These are phyloP conservation scores for Pseudopodoces humilis DNA, from an alignment of 2,113 vertebrate species.

Conservation along the genomic window DNA sequence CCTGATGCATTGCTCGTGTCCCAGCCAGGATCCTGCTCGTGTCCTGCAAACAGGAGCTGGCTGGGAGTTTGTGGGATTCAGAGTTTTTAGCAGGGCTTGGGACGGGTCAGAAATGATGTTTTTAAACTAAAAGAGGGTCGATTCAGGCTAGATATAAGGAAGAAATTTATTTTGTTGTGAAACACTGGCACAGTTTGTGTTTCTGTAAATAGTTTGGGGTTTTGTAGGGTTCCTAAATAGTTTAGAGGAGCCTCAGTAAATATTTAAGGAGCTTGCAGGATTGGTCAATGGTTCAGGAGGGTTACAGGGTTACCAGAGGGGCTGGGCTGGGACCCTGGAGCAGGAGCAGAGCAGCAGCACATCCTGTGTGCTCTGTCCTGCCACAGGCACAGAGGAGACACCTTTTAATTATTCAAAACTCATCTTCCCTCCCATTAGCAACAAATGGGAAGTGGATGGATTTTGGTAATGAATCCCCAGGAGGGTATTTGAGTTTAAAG, in stretches of 20 bases:
- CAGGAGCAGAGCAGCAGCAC: background rate
- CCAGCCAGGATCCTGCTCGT: background rate
- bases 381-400: background rate
- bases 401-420: conserved; percentile 58
- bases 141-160: background rate
- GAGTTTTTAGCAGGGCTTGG: background rate
- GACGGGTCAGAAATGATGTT: background rate
- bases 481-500: conserved; percentile 29
- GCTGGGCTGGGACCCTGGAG: background rate
- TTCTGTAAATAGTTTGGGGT: background rate
- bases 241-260: background rate
- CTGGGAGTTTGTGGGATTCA: background rate
- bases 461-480: conserved; percentile 56
- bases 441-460: conserved; percentile 36
- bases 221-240: background rate
- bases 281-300: background rate
- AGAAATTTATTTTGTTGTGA: background rate
- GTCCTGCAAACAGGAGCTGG: background rate
- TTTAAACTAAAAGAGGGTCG: background rate
- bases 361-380: background rate
- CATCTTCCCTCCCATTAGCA: conserved; percentile 54
- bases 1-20: accelerated
- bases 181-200: background rate
- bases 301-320: background rate
- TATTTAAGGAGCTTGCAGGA: background rate